Base-by-base conservation (phyloP, 2,888 invertebrate genomes). In the Leucophenga maculata region DNA sequence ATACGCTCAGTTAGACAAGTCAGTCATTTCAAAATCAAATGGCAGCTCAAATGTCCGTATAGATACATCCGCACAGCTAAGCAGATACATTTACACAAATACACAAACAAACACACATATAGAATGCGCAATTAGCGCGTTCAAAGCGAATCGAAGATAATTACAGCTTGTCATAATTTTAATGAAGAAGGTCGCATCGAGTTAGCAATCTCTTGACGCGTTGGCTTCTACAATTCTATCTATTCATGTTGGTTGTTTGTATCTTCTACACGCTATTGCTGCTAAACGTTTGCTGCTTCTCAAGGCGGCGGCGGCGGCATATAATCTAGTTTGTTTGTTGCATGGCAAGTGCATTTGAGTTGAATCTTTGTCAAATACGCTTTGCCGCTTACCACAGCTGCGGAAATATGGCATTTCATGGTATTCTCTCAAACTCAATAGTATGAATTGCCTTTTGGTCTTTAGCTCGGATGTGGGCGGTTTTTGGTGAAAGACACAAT, bases 141-240 rank as follows among this genome's bases (percentile, higher is more conserved):
- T 77, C 77, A 82, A 82, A 82, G 80, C 80, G 83, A 81, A 83
- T 81, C 80, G 84, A 80, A 83, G 80, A 83, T 81, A 81, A 81
- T 81, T 81, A 81, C 80, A 77, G 82, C 84, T 83, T 81, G 84
- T 81, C 80, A 81, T 83, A 81, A 80, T 80, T 81, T 83, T 83
- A 81, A 83, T 81, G 80, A 83, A 78, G 84, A 83, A 81, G 80
- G 84, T 81, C 80, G 77, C 66, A 39, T 65, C 57, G 64, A 20
- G 69, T 69, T 22, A 67, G 64, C 59, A 16, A 32, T 66, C 55
- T 44, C 44, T 52, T 54, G 22, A 44, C 46, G 46, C 46, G 11
- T 11, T 16, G 48, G n/a, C 65, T 22, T 1, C 18, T n/a, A 6
- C 48, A 16, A 22, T 26, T 67, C 22, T 18, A 22, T 60, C 20